Conservation (phyloP, 2,113 vertebrate species). For the Paedocypris sp. region DNA sequence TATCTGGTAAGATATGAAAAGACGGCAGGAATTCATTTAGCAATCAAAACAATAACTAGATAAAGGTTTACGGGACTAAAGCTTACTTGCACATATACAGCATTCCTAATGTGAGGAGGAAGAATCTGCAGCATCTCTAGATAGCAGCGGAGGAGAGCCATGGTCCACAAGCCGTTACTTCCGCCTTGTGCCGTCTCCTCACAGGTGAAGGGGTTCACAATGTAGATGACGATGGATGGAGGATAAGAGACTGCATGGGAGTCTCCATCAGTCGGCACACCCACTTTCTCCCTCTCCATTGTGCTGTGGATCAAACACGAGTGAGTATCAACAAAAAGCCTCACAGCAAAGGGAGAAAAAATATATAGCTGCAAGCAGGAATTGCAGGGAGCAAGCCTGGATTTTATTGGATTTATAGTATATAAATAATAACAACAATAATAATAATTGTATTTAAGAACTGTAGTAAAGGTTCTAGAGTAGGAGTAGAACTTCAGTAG, state of each 20-base stretch:
- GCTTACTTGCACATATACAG: conserved; percentile 87
- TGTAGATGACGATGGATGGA: conserved; percentile 91
- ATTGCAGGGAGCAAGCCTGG: no score
- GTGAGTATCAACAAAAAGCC: no score
- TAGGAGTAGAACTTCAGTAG: no score
- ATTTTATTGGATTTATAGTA: no score
- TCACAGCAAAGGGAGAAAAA: no score
- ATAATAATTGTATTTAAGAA: no score
- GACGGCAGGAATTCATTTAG: conserved; percentile 54
- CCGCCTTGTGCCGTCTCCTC: conserved; percentile 74
- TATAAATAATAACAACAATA: no score
- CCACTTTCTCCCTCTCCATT: conserved; percentile 95
- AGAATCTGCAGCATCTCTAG: conserved; percentile 90
- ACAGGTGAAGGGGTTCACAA: conserved; percentile 90
- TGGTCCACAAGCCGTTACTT: conserved; percentile 77
- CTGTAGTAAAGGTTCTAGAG: no score
- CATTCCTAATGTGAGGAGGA: conserved; percentile 79
- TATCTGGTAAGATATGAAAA: conserved; percentile 68
- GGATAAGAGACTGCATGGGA: conserved; percentile 88
- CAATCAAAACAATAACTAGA: not conserved
- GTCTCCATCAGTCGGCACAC: conserved; percentile 91
- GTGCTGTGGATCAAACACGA: no score
- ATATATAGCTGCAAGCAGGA: no score
- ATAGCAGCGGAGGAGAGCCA: conserved; percentile 91
- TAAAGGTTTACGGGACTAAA: not conserved